Percentiles rank a stretch among this genome's conserved stretches.
Evolutionary conservation across 2,797 vertebrate genomes (phyloP).

Genomic region (Buphagus erythrorhynchus): DNA sequence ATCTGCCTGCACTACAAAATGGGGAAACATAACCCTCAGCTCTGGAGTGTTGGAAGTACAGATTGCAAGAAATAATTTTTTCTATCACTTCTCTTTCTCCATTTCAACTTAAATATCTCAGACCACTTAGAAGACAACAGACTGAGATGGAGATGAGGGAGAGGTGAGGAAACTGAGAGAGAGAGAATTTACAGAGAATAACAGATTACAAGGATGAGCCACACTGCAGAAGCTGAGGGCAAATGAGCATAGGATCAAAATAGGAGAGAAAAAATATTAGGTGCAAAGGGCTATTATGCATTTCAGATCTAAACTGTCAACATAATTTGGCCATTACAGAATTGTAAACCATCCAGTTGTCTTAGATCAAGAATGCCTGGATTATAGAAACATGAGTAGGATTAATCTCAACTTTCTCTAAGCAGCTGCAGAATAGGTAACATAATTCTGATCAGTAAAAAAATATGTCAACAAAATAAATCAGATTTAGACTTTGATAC

Average conservation of each 20-base stretch:
- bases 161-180: neutral
- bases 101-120: neutral
- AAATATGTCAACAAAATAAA: neutral
- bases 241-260: neutral
- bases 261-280: neutral
- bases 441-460: neutral
- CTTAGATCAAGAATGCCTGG: neutral
- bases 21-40: neutral
- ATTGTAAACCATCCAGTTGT: neutral
- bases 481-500: neutral
- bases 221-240: neutral
- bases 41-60: neutral
- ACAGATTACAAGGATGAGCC: neutral
- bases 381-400: neutral
- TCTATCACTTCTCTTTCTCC: neutral
- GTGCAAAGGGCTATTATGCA: neutral
- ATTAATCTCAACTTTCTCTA: neutral
- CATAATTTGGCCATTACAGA: neutral
- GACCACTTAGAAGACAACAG: neutral
- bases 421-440: neutral
- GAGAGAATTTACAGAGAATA: neutral
- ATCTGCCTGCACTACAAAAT: neutral
- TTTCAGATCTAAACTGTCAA: neutral
- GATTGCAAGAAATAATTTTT: neutral
- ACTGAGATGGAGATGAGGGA: neutral